Conservation (phyloP, 2,797 vertebrate genomes). For the Falco concolor region DNA sequence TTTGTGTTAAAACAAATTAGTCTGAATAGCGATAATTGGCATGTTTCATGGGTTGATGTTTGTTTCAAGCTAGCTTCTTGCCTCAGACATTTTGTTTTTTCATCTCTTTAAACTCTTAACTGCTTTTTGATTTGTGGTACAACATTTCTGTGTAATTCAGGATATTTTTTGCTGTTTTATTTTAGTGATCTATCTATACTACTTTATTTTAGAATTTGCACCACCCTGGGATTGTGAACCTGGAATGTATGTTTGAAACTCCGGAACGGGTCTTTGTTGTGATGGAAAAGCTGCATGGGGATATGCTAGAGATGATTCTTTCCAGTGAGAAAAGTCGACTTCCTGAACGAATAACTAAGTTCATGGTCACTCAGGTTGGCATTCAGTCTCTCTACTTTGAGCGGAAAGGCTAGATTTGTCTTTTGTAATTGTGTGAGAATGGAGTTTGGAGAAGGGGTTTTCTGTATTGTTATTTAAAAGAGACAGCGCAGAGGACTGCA, state of each 20-base stretch:
- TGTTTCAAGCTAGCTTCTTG: not conserved
- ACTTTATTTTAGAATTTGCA: conserved; percentile 86
- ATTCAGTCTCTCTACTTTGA: not conserved
- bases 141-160: not conserved
- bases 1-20: not conserved
- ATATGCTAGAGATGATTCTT: conserved; percentile 98
- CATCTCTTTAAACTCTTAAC: not conserved
- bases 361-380: conserved; percentile 97
- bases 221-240: conserved; percentile 95
- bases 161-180: not conserved
- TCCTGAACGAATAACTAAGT: conserved; percentile 94
- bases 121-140: not conserved
- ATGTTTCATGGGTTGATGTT: not conserved
- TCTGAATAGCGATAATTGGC: not conserved
- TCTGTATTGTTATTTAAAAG: not conserved
- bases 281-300: conserved; percentile 98
- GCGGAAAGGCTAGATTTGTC: not conserved
- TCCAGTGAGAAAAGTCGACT: conserved; percentile 96
- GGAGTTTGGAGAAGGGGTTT: not conserved
- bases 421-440: not conserved
- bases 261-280: conserved; percentile 96
- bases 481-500: not conserved
- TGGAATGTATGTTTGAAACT: conserved; percentile 99
- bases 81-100: not conserved
- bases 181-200: not conserved